Conservation (phyloP, 1,140 invertebrate genomes). For the Macrocentrus cingulum region DNA sequence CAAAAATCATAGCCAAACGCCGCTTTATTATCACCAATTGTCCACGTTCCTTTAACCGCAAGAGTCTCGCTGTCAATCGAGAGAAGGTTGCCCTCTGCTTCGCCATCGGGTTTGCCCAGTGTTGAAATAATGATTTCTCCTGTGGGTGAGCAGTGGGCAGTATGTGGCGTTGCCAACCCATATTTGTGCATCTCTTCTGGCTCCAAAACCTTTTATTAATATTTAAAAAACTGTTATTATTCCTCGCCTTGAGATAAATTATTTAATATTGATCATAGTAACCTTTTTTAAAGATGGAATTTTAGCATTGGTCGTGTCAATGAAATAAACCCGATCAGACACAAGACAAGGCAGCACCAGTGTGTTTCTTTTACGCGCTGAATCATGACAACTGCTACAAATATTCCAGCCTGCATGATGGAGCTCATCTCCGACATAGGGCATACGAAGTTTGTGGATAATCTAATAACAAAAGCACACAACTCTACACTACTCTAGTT, state of each 20-base stretch:
- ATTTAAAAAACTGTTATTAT: not conserved
- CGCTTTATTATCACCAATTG: constrained; percentile 63
- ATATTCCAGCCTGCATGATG: constrained; percentile 97
- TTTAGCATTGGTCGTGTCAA: constrained; percentile 76
- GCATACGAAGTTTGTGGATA: constrained; percentile 80
- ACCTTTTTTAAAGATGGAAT: constrained; percentile 69
- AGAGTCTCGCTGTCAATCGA: constrained; percentile 84
- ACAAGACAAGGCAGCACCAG: constrained; percentile 82
- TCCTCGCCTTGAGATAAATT: too few species aligned
- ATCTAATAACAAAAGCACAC: constrained; percentile 65
- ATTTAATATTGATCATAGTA: not conserved
- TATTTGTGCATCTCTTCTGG: constrained; percentile 72
- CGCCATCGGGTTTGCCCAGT: constrained; percentile 78
- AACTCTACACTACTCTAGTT: not conserved
- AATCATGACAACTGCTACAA: constrained; percentile 85
- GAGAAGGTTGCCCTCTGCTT: constrained; percentile 85
- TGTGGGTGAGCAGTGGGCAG: constrained; percentile 86
- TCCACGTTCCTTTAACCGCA: constrained; percentile 73
- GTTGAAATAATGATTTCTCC: constrained; percentile 95
- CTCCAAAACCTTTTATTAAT: constrained; percentile 64
- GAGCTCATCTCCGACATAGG: constrained; percentile 82
- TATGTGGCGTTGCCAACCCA: constrained; percentile 84
- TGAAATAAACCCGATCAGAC: constrained; percentile 82
- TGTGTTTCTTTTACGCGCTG: constrained; percentile 69
- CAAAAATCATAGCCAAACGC: constrained; percentile 85